These are phyloP conservation scores for Drosophila santomea DNA, from an alignment of 1,140 invertebrate genomes.

Conservation along the genomic window DNA sequence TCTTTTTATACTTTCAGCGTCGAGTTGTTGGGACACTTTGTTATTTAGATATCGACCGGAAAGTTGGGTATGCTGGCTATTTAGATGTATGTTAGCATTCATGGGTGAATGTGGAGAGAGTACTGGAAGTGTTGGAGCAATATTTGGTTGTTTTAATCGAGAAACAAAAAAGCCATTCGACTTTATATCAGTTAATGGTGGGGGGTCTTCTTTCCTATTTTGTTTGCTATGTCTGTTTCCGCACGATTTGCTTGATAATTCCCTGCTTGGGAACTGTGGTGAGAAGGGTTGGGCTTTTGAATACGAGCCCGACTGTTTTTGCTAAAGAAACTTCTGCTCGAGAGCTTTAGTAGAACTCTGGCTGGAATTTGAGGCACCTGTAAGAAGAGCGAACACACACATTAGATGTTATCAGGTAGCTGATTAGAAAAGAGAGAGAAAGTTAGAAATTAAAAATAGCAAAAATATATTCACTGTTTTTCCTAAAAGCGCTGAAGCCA, in stretches of 20 bases:
- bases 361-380: conserved; percentile 88
- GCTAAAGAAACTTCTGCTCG: conserved; percentile 92
- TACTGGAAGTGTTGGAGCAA: conserved; percentile 70
- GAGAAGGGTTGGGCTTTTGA: conserved; percentile 48
- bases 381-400: conserved; percentile 44
- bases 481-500: conserved; percentile 4
- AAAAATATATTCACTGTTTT: neutral
- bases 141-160: conserved; percentile 50
- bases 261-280: conserved; percentile 40
- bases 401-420: conserved; percentile 18
- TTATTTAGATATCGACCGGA: conserved; percentile 76
- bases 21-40: conserved; percentile 40
- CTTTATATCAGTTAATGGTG: conserved; percentile 37
- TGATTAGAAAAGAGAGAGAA: neutral
- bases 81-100: conserved; percentile 53
- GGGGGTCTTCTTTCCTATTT: conserved; percentile 36
- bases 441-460: neutral
- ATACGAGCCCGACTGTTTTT: conserved; percentile 86
- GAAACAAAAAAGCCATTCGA: conserved; percentile 47
- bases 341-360: conserved; percentile 91
- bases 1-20: conserved; percentile 41
- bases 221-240: conserved; percentile 43
- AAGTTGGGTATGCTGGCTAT: conserved; percentile 64
- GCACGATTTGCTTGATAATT: conserved; percentile 38
- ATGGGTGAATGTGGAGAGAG: conserved; percentile 71